Conservation (phyloP, 2,113 vertebrate genomes). For the Dipodomys spectabilis region DNA sequence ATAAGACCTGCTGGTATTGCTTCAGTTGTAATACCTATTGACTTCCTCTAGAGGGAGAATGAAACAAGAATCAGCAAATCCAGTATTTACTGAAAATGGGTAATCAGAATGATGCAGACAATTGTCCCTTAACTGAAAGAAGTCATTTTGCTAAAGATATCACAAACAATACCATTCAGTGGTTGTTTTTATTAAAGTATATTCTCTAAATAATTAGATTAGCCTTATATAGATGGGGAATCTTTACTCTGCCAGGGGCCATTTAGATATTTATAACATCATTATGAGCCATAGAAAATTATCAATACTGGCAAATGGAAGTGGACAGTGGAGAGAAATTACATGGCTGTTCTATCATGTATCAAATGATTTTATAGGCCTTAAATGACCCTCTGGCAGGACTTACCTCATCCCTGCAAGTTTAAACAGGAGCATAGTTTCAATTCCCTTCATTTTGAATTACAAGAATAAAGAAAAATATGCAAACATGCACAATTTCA, state of each 20-base stretch:
- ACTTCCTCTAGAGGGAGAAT: constrained; percentile 79
- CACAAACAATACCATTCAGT: neutral
- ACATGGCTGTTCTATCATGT: too few relatives aligned
- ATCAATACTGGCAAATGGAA: too few relatives aligned
- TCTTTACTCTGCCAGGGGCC: too few relatives aligned
- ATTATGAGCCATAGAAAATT: too few relatives aligned
- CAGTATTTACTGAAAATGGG: constrained; percentile 15
- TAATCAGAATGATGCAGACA: constrained; percentile 44
- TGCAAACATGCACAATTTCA: neutral
- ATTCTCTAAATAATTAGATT: neutral
- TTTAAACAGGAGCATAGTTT: neutral
- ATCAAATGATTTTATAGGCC: too few relatives aligned
- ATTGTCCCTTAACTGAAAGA: neutral
- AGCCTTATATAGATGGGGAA: neutral
- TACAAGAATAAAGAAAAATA: neutral
- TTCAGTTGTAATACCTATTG: constrained; percentile 56
- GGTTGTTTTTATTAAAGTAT: neutral
- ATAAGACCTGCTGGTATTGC: neutral
- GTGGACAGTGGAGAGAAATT: too few relatives aligned
- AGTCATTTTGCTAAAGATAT: neutral
- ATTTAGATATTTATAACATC: too few relatives aligned
- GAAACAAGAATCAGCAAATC: constrained; percentile 50
- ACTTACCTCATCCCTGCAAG: too few relatives aligned
- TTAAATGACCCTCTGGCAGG: too few relatives aligned
- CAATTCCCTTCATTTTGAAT: neutral